Conservation (phyloP, 1,140 invertebrate genomes). For the Meloidogyne exigua region DNA sequence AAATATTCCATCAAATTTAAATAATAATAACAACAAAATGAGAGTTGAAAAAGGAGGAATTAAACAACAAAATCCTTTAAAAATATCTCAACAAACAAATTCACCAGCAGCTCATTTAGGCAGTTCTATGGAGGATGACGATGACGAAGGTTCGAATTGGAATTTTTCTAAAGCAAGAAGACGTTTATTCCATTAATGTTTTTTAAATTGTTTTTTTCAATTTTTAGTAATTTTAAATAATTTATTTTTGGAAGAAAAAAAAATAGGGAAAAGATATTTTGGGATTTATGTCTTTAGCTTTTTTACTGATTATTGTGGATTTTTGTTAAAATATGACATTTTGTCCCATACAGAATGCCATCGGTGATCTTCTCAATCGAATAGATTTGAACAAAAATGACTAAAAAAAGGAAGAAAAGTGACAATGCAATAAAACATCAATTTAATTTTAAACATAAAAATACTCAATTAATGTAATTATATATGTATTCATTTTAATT, state of each 20-base stretch:
- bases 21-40: not conserved
- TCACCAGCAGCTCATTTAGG: not conserved
- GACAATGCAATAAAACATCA: not conserved
- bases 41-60: not conserved
- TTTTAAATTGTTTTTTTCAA: not conserved
- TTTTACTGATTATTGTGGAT: not conserved
- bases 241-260: not conserved
- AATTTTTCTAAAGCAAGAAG: conserved; percentile 2
- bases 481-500: not conserved
- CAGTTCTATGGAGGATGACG: not conserved
- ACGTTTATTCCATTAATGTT: not conserved
- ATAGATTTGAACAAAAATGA: not conserved
- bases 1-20: not conserved
- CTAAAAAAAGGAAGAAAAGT: not conserved
- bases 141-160: conserved; percentile 1
- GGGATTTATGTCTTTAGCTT: not conserved
- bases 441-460: not conserved
- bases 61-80: not conserved
- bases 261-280: no score
- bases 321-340: not conserved
- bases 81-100: not conserved
- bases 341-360: not conserved
- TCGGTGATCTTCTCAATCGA: not conserved
- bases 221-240: not conserved
- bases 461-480: not conserved